Evolutionary conservation across 1,140 invertebrate genomes (phyloP).

Genomic region (Nilaparvata lugens): DNA sequence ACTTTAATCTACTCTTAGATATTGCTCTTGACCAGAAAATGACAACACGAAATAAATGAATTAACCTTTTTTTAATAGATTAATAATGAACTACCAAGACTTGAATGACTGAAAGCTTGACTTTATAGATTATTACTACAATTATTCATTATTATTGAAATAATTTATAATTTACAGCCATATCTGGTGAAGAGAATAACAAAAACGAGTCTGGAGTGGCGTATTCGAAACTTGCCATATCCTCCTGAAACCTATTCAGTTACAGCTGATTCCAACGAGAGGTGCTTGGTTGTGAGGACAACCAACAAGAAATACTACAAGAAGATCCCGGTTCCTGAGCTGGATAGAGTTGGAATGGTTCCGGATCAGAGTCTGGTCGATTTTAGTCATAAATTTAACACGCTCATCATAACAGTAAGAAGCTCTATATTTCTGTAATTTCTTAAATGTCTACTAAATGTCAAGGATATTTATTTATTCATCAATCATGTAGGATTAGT

Average conservation of each 20-base stretch:
- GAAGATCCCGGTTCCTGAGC: conserved; percentile 57
- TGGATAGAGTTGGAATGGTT: conserved; percentile 50
- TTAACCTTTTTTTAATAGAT: too few species aligned
- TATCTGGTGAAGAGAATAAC: conserved; percentile 57
- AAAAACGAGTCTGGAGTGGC: conserved; percentile 65
- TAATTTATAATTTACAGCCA: conserved; percentile 44
- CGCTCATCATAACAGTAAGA: conserved; percentile 64
- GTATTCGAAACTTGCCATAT: conserved; percentile 68
- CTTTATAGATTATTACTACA: too few species aligned
- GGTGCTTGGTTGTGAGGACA: conserved; percentile 55
- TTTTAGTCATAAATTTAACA: conserved; percentile 60
- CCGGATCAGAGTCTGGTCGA: conserved; percentile 52
- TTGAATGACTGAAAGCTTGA: too few species aligned
- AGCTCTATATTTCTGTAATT: conserved; percentile 18
- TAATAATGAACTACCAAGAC: too few species aligned
- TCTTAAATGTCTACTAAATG: conserved; percentile 11
- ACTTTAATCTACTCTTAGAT: too few species aligned
- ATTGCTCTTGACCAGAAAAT: too few species aligned
- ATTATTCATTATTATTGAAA: too few species aligned
- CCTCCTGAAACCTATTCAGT: conserved; percentile 58
- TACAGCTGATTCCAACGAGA: conserved; percentile 48
- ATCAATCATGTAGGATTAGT: background rate
- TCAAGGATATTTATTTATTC: background rate
- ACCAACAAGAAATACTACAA: conserved; percentile 76
- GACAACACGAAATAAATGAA: too few species aligned